A percentile compares a stretch with the other conserved stretches of the same genome.
Evolutionary conservation across 2,113 vertebrate species (phyloP).

Genomic region (Ovibos moschatus): DNA sequence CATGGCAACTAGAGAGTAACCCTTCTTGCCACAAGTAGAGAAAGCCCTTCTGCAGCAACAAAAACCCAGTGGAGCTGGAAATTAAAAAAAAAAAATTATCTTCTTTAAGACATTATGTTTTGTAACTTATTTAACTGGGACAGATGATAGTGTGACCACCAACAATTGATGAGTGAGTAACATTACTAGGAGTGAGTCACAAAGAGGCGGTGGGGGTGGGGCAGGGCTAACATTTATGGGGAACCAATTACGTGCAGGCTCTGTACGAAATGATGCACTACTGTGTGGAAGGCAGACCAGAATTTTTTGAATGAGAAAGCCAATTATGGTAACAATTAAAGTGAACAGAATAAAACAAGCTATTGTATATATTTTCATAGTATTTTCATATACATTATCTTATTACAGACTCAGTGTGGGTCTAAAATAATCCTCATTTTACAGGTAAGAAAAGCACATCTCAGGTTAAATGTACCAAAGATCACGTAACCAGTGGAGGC

Average conservation of each 20-base stretch:
- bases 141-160: neutral
- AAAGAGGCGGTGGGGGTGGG: neutral
- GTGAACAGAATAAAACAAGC: constrained; percentile 12
- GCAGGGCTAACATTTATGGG: neutral
- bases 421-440: neutral
- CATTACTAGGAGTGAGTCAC: neutral
- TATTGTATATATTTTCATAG: neutral
- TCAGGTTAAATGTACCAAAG: neutral
- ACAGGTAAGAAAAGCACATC: neutral
- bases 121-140: neutral
- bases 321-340: neutral
- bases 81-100: neutral
- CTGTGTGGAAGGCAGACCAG: neutral
- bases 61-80: accelerated
- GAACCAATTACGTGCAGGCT: neutral
- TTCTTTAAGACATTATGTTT: neutral
- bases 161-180: neutral
- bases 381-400: neutral
- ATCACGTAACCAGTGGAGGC: neutral
- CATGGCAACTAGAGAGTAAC: neutral
- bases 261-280: neutral
- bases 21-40: neutral
- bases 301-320: neutral
- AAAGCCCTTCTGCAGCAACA: neutral
- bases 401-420: neutral